A percentile compares a stretch with the other conserved stretches of the same genome.
These are phyloP conservation scores for Heliothis virescens DNA, from an alignment of 1,140 invertebrate genomes.

Conservation along the genomic window DNA sequence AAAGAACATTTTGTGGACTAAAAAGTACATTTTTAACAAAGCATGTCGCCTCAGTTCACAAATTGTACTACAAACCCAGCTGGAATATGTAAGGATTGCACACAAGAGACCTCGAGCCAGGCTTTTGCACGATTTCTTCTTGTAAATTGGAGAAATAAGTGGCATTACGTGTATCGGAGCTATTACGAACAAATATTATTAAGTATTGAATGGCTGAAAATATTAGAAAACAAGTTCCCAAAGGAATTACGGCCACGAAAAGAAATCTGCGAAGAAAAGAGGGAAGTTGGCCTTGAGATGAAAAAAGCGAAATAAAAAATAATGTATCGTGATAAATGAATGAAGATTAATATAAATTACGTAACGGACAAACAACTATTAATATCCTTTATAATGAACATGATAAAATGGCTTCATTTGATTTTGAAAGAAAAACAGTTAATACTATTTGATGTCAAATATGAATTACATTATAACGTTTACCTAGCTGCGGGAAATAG, in stretches of 20 bases:
- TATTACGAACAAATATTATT: conserved; percentile 22
- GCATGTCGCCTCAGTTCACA: conserved; percentile 12
- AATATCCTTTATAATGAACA: no score
- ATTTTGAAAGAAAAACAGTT: no score
- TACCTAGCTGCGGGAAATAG: no score
- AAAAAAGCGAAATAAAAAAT: no score
- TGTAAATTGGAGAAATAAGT: conserved; percentile 59
- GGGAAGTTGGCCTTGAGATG: no score
- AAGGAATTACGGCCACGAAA: not conserved
- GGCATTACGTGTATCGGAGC: conserved; percentile 50
- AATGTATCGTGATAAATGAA: no score
- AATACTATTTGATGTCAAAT: no score
- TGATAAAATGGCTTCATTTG: no score
- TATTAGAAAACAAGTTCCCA: not conserved
- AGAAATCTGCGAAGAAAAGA: no score
- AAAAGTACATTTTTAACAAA: conserved; percentile 4
- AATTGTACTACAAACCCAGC: not conserved
- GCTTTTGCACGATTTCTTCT: conserved; percentile 51
- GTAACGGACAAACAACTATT: no score
- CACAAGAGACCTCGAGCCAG: conserved; percentile 46
- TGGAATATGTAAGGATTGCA: conserved; percentile 47
- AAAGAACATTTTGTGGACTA: not conserved
- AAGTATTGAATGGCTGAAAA: conserved; percentile 3
- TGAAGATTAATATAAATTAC: no score
- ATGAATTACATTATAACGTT: no score